These are phyloP conservation scores for Acleris laterana DNA, from an alignment of 2,888 invertebrate genomes.

Conservation along the genomic window DNA sequence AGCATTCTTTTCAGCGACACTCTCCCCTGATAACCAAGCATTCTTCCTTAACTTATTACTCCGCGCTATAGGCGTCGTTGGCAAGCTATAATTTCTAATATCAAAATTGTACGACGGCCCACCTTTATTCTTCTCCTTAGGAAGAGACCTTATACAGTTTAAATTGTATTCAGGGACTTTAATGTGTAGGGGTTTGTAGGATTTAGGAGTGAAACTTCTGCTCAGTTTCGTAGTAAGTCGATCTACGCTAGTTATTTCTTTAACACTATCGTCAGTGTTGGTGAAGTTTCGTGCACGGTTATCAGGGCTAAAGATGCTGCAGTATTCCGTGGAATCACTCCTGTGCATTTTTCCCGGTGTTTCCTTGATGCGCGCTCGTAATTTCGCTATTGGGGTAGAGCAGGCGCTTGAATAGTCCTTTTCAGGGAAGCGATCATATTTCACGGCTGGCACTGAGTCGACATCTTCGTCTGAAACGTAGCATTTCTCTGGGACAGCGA, in stretches of 20 bases:
- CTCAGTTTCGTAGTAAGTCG: constrained; percentile 65
- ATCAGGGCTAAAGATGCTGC: constrained; percentile 76
- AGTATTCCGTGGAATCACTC: constrained; percentile 81
- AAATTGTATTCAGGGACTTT: constrained; percentile 75
- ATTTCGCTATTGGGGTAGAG: constrained; percentile 71
- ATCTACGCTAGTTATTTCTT: constrained; percentile 55
- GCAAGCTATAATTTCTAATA: constrained; percentile 78
- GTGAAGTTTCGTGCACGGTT: constrained; percentile 53
- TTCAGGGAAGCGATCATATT: constrained; percentile 58
- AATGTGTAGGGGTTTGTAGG: constrained; percentile 76
- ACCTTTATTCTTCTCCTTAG: constrained; percentile 57
- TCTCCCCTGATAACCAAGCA: constrained; percentile 81
- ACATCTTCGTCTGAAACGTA: constrained; percentile 59
- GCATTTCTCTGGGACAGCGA: constrained; percentile 57
- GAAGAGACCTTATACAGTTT: constrained; percentile 65
- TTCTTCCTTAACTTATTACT: constrained; percentile 82
- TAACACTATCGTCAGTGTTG: constrained; percentile 54
- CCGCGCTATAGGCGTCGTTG: constrained; percentile 81
- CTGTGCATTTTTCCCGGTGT: constrained; percentile 69
- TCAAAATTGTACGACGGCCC: constrained; percentile 77
- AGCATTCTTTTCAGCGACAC: constrained; percentile 45
- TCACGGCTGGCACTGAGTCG: constrained; percentile 46
- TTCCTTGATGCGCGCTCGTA: constrained; percentile 65
- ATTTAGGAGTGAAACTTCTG: constrained; percentile 76
- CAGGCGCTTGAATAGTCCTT: constrained; percentile 70